Conservation (phyloP, 37 sponge, comb jelly and placozoan genomes). For the Hexactinellida sp. region DNA sequence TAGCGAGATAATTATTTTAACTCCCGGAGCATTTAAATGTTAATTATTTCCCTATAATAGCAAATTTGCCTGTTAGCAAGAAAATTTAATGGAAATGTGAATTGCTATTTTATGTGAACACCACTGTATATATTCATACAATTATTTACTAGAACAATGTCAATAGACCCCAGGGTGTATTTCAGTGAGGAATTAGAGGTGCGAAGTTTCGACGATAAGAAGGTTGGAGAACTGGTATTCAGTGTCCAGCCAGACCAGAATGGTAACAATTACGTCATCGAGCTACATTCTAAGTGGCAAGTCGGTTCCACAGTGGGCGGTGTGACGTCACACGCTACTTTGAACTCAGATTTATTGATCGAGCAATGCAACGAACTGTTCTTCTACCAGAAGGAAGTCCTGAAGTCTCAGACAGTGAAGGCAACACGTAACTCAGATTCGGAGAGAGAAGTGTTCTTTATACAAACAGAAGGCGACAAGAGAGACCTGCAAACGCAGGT, state of each 20-base stretch:
- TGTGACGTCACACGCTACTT: not conserved
- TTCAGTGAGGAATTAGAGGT: conserved; percentile 1
- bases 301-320: not conserved
- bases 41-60: too few species aligned
- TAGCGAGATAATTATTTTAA: too few species aligned
- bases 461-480: not conserved
- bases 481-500: not conserved
- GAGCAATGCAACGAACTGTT: not conserved
- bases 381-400: not conserved
- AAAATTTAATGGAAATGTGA: too few species aligned
- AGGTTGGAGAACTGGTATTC: not conserved
- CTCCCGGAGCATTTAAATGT: too few species aligned
- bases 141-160: too few species aligned
- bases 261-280: not conserved
- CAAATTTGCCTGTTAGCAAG: too few species aligned
- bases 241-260: not conserved
- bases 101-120: too few species aligned
- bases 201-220: not conserved
- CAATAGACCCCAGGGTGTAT: not conserved
- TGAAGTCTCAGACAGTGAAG: not conserved
- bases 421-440: not conserved
- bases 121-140: too few species aligned
- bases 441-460: not conserved
- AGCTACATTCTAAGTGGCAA: not conserved
- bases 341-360: not conserved